A percentile compares a stretch with the other conserved stretches of the same genome.
These are phyloP conservation scores for Epinotia bilunana DNA, from an alignment of 2,888 invertebrate genomes.

Conservation along the genomic window DNA sequence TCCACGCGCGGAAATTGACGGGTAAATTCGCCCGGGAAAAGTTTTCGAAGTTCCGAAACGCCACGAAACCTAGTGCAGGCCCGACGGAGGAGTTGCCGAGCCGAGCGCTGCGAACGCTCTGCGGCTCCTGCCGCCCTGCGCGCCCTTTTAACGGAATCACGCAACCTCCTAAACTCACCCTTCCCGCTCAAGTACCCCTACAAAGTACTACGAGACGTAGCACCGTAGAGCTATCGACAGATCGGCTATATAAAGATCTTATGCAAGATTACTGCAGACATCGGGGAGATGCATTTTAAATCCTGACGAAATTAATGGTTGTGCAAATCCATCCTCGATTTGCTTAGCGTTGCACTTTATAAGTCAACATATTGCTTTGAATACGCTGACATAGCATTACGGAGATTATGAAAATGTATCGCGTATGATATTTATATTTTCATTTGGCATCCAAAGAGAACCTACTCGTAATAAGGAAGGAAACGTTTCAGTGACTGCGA, in stretches of 20 bases:
- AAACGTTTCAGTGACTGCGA: slow-evolving; percentile 27
- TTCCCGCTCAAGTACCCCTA: slow-evolving; percentile 43
- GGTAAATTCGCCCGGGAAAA: slow-evolving; percentile 32
- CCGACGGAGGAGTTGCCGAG: slow-evolving; percentile 56
- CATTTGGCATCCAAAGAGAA: slow-evolving; percentile 14
- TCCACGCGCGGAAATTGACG: slow-evolving; percentile 38
- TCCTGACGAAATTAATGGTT: slow-evolving; percentile 42
- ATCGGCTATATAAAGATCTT: slow-evolving; percentile 51
- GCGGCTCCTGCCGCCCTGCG: slow-evolving; percentile 60
- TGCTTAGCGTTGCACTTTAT: slow-evolving; percentile 21
- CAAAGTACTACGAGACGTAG: slow-evolving; percentile 47
- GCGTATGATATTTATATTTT: slow-evolving; percentile 7
- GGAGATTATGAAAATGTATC: slow-evolving; percentile 29
- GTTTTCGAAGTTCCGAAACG: slow-evolving; percentile 48
- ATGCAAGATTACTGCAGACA: slow-evolving; percentile 48
- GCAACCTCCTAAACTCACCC: slow-evolving; percentile 49
- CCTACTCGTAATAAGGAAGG: slow-evolving; percentile 10
- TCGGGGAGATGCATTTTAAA: slow-evolving; percentile 44
- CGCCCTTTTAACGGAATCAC: slow-evolving; percentile 67
- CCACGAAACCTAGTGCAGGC: slow-evolving; percentile 56
- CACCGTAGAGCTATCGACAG: slow-evolving; percentile 46
- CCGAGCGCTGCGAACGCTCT: slow-evolving; percentile 69
- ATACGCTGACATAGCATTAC: slow-evolving; percentile 27
- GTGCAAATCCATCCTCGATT: slow-evolving; percentile 24
- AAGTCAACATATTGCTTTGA: slow-evolving; percentile 33